Base-by-base conservation (phyloP, 2,797 vertebrate genomes). In the Poeciliopsis presidionis region DNA sequence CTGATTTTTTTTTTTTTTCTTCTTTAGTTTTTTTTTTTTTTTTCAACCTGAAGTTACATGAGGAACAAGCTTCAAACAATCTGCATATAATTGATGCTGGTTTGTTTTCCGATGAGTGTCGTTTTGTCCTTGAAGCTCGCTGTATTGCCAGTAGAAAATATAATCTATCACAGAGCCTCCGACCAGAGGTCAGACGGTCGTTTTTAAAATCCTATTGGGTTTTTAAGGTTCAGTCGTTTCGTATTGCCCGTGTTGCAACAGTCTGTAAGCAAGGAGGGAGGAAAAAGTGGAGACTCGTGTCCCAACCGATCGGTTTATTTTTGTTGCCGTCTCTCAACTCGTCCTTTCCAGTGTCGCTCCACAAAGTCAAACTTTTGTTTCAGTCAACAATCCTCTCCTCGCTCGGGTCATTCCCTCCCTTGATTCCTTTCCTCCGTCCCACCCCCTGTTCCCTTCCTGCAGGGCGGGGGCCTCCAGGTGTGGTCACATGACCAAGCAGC, bases 401-500 rank as follows among this genome's bases (percentile, higher is more conserved):
- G 39, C 46, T 45, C 39, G 70, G 18, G 4, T 8, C 69, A 33
- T 11, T 84, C 65, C 69, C 51, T 84, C 70, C 55, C 69, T 41
- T 53, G 5, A 59, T 43, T 43, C 55, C 67, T 74, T 63, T 70
- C 74, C 65, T 43, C 55, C 63, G 72, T 63, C 61, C 77, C 65
- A 72, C 49, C 47, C n/a, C 65, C 46, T 51, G 5, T n/a, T 33
- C 9, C 69, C 74, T 76, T 51, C 84, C 75, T 61, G 57, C 81
- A 87, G 87, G 83, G 67, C 12, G 77, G 73, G 59, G 85, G 82
- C 73, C 3, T 87, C 77, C 78, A 70, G 86, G 16, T 79, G 69
- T 16, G 87, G 92, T 97, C 94, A 99, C 98, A 99, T 98, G 74
- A 99, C 92, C 46, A 85, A 75, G 88, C 98, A 99, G 76, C 96